These are phyloP conservation scores for Polymixis lichenea DNA, from an alignment of 2,888 invertebrate genomes.

Conservation along the genomic window DNA sequence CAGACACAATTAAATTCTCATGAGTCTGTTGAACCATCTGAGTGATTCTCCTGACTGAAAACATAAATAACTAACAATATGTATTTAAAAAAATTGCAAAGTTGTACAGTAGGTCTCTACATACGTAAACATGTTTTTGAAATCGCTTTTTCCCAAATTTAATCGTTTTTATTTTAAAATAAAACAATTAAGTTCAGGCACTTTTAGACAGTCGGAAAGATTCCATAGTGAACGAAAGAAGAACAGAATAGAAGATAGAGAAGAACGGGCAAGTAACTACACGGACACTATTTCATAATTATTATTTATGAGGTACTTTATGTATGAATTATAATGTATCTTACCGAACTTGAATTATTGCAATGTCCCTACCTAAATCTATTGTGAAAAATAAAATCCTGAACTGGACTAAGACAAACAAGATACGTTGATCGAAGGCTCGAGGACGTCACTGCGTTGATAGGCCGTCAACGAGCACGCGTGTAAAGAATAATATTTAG, in stretches of 20 bases:
- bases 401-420: background rate
- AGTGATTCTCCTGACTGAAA: background rate
- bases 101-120: too few relatives aligned
- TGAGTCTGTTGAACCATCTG: background rate
- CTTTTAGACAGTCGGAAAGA: too few relatives aligned
- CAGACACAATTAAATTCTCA: background rate
- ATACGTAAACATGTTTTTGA: background rate
- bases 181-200: too few relatives aligned
- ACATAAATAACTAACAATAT: background rate
- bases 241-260: too few relatives aligned
- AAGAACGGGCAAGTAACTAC: too few relatives aligned
- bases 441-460: background rate
- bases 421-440: background rate
- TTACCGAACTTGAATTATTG: background rate
- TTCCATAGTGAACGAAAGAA: too few relatives aligned
- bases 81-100: background rate
- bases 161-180: too few relatives aligned
- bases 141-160: background rate
- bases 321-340: background rate
- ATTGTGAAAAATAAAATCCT: background rate
- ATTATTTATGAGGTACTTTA: too few relatives aligned
- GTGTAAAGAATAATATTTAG: constrained; percentile 23
- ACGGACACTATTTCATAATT: too few relatives aligned
- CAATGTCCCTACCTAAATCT: background rate
- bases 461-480: constrained; percentile 21